Conservation (phyloP, 2,888 invertebrate genomes). For the Dasysyrphus albostriatus region DNA sequence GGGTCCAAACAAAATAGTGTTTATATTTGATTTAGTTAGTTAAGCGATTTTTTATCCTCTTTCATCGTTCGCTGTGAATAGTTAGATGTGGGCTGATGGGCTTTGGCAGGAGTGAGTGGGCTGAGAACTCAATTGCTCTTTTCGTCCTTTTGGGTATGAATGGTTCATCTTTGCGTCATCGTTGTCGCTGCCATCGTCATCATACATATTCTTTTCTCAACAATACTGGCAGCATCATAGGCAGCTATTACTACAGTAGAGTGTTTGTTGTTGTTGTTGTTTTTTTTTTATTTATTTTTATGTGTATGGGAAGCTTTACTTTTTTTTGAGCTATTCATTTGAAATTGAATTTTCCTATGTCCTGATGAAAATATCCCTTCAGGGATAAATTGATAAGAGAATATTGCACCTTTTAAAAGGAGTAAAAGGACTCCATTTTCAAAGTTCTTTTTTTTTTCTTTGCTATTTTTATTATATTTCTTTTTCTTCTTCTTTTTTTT, state of each 20-base stretch:
- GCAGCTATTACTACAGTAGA: constrained; percentile 36
- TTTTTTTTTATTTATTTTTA: constrained; percentile 33
- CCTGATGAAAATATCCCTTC: constrained; percentile 75
- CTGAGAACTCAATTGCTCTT: constrained; percentile 19
- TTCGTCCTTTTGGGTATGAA: constrained; percentile 53
- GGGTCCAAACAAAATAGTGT: constrained; percentile 54
- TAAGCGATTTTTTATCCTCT: constrained; percentile 71
- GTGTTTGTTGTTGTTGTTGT: constrained; percentile 39
- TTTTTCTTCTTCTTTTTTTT: constrained; percentile 6
- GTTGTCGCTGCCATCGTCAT: constrained; percentile 7
- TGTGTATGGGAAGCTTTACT: constrained; percentile 55
- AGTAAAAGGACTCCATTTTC: constrained; percentile 73
- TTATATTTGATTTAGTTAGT: constrained; percentile 76
- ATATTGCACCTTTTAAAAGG: constrained; percentile 75
- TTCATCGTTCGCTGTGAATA: constrained; percentile 46
- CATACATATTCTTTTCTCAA: background rate
- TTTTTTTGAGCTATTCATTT: constrained; percentile 66
- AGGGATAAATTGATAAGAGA: constrained; percentile 75
- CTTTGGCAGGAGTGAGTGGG: background rate
- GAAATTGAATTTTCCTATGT: constrained; percentile 75
- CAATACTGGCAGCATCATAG: constrained; percentile 1
- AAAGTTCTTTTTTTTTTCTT: constrained; percentile 35
- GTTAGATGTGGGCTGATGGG: constrained; percentile 9
- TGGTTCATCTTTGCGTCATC: constrained; percentile 18
- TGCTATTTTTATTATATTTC: constrained; percentile 4